Evolutionary conservation across 2,888 invertebrate genomes (phyloP).

Genomic region (Cantharis lateralis): DNA sequence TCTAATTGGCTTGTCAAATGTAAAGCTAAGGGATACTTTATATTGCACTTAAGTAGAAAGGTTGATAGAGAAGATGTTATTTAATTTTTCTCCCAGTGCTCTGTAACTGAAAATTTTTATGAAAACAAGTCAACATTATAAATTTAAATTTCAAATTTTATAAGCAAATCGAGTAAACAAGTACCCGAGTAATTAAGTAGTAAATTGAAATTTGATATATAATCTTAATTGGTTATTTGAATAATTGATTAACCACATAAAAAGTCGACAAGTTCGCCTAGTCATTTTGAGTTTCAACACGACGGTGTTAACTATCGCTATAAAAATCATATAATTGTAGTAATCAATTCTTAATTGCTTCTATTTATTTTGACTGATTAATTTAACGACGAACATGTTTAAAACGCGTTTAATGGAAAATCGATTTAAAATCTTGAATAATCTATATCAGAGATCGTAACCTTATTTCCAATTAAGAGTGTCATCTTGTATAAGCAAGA

Average conservation of each 20-base stretch:
- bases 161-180: neutral
- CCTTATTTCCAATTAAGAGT: slow-evolving; percentile 56
- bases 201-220: neutral
- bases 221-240: neutral
- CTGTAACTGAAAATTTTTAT: neutral
- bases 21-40: neutral
- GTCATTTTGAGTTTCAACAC: neutral
- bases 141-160: neutral
- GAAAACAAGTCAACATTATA: neutral
- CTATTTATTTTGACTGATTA: slow-evolving; percentile 20
- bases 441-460: slow-evolving; percentile 55
- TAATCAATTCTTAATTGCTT: slow-evolving; percentile 8
- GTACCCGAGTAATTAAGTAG: neutral
- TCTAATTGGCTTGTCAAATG: neutral
- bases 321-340: neutral
- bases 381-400: slow-evolving; percentile 29
- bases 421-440: slow-evolving; percentile 52
- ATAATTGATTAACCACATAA: neutral
- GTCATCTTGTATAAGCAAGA: slow-evolving; percentile 50
- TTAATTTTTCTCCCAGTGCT: neutral
- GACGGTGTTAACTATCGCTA: neutral
- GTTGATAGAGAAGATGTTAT: neutral
- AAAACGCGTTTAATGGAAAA: slow-evolving; percentile 39
- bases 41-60: neutral
- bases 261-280: neutral